phyloP scores from a whole-genome alignment of 2,888 invertebrate genomes.

The Rhaphigaster nebulosa region DNA sequence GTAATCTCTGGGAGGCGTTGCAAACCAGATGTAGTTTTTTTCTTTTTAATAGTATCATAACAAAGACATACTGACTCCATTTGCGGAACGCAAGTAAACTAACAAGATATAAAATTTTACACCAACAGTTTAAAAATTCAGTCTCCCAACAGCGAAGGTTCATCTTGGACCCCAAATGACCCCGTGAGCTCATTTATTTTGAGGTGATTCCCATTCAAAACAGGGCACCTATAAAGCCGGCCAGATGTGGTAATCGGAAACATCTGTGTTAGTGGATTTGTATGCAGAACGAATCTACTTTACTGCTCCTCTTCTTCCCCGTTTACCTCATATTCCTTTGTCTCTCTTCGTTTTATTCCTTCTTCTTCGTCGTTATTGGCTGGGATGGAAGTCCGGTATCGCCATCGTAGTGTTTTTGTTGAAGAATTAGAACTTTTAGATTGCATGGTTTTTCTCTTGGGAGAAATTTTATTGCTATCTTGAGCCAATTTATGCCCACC shows the following conservation, averaged over 20 bases:
- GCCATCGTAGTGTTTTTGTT: not conserved
- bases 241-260: constrained; percentile 21
- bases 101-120: not conserved
- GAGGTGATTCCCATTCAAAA: constrained; percentile 26
- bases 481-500: too few relatives aligned
- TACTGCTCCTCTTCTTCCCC: constrained; percentile 1
- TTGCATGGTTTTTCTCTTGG: not conserved
- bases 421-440: not conserved
- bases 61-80: too few relatives aligned
- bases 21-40: too few relatives aligned
- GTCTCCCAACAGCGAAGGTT: not conserved
- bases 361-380: not conserved
- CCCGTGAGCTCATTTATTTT: not conserved
- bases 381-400: not conserved
- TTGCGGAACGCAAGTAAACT: not conserved
- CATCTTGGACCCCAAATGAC: not conserved
- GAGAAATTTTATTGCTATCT: not conserved
- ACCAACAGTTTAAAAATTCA: not conserved
- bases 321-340: not conserved
- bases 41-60: too few relatives aligned
- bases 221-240: constrained; percentile 2
- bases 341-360: not conserved
- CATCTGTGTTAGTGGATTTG: constrained; percentile 32
- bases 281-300: not conserved
- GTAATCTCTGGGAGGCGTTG: too few relatives aligned